Base-by-base conservation (phyloP, 2,888 invertebrate genomes). In the Ormyrus rosae region DNA sequence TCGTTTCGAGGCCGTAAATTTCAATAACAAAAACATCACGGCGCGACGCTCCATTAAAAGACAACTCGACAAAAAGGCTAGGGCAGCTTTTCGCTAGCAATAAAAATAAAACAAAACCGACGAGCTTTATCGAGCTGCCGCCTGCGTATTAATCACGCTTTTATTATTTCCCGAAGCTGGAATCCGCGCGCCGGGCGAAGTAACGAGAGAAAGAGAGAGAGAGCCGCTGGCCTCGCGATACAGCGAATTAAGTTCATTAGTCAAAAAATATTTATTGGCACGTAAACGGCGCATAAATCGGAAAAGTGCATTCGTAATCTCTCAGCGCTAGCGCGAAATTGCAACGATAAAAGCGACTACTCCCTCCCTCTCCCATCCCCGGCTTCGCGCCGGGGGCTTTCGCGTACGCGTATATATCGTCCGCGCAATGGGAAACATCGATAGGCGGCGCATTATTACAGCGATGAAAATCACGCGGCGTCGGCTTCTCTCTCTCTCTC, bases 371-470 rank as follows among this genome's bases (percentile, higher is more conserved):
- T 13, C 13, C 9, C 67, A 10, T 34, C 5, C 53, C 13, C 34
- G 8, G 1, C 45, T 51, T 11, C 34, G 7, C 53, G 53, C 61
- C 71, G 11, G 50, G 64, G 64, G 64, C 53, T 48, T 19, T 51
- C 46, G 60, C 46, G 55, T 55, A 34, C 60, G 45, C 19, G 48
- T 6, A 8, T 53, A 9, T 73, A 67, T 67, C 46, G 51, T 58
- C 64, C 53, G 56, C 10, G 48, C n/a, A 61, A 83, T 83, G 77
- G 80, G 77, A 73, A 85, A 82, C 83, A 83, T 82, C 85, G 86
- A 86, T 86, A 86, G 85, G 83, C 83, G 71, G 48, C 63, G 84
- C 84, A 84, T 84, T 85, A 87, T 87, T 87, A 86, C 84, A 75
- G 83, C 83, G 86, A 84, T 84, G 86, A 84, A 84, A 86, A 87